Base-by-base conservation (phyloP, 2,113 vertebrate genomes). In the Galemys pyrenaicus region DNA sequence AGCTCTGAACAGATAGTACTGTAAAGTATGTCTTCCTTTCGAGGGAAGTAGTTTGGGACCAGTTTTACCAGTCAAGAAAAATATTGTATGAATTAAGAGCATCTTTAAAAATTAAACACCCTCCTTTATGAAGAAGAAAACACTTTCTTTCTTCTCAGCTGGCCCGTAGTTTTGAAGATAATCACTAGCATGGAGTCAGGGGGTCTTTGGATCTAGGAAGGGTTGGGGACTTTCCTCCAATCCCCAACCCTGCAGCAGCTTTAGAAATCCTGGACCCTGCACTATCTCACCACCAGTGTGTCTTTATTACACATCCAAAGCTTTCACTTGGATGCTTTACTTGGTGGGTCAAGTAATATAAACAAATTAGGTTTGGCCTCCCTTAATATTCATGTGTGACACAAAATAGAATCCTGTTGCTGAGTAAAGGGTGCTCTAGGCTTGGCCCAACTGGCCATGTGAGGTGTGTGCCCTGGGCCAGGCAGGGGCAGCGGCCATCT, bases 31-130 rank as follows among this genome's bases (percentile, higher is more conserved):
- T 74, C 28, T 82, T 84, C 30, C 39, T 77, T 2, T 75, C 26
- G 19, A 60, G 54, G 51, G 54, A 28, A 78, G 17, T 58, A 51
- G 6, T 41, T 77, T 60, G 17, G 51, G 56, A 68, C 80, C 32
- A 67, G 32, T 28, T 49, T 93, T 2, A 41, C 26, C 35, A 64
- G n/a, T 89, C 30, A 91, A 82, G 41, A 28, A 93, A 70, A 90
- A 62, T 44, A 58, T 32, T 60, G 41, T n/a, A 19, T 54, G 22
- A 41, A 67, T 35, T 70, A 32, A 41, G 49, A 75, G 65, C n/a
- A 79, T 73, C 75, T 91, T 30, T n/a, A n/a, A n/a, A 75, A 95
- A 62, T 85, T 79, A 82, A 89, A 73, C 28, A 74, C 16, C 51
- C 19, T 54, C 6, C 30, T 62, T 87, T 80, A 44, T 39, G 79